Evolutionary conservation across 2,797 vertebrate species (phyloP).

Genomic region (Pithecia hirsuta): DNA sequence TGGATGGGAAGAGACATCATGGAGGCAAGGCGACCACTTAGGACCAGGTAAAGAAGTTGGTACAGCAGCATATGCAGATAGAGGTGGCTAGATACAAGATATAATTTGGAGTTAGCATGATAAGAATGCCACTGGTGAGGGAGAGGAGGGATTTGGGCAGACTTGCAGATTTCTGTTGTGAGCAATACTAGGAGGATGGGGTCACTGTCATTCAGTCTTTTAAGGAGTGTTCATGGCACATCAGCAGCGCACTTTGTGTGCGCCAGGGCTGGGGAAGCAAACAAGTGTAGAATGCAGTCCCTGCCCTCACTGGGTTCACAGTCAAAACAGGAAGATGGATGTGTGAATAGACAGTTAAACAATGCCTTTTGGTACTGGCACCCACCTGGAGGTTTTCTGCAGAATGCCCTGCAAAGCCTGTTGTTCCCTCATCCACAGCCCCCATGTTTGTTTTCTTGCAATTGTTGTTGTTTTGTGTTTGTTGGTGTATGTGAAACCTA

Average conservation of each 20-base stretch:
- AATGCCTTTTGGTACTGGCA: too few relatives aligned
- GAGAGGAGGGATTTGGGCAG: neutral
- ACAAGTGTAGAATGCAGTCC: fast-evolving
- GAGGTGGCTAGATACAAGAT: neutral
- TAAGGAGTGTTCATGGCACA: fast-evolving
- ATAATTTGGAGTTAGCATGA: neutral
- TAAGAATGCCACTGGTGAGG: neutral
- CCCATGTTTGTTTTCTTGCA: neutral
- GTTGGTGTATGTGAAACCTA: neutral
- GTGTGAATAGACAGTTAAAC: neutral
- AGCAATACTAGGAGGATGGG: fast-evolving
- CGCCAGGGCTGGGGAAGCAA: neutral
- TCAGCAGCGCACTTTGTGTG: fast-evolving
- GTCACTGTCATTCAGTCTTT: too few relatives aligned
- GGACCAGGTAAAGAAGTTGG: fast-evolving
- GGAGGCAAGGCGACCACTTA: neutral
- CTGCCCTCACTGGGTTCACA: neutral
- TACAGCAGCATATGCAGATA: neutral
- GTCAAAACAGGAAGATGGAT: neutral
- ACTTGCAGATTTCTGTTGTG: neutral
- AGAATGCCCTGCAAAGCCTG: neutral
- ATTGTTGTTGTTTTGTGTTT: neutral
- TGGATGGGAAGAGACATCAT: neutral
- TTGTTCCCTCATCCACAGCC: neutral
- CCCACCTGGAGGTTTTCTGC: neutral